Evolutionary conservation across 2,888 invertebrate species (phyloP), one percentile per base, ranked within the genome.

Genomic region (Caenorhabditis sulstoni): DNA sequence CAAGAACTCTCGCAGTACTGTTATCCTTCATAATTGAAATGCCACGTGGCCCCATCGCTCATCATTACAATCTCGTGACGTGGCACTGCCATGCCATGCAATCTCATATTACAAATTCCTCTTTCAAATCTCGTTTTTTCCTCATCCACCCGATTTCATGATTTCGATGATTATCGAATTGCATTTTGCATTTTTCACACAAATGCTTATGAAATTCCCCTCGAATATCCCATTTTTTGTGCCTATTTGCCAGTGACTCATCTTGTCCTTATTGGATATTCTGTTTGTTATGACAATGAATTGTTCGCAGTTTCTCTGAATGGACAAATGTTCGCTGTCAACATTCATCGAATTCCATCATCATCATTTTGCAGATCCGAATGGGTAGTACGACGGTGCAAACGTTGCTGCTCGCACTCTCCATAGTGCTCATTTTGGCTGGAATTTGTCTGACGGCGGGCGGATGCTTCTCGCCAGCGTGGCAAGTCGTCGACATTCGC

Each of bases 401-500:
- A 73, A 89, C 89, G 75, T 79, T 82, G 50, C 83, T 89, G 7
- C 81, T 89, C 16, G 86, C 84, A 14, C 61, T 89, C 16, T 89
- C 88, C n/a, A 87, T 89, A 8, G 67, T 88, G 16, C 70, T 89
- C 41, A 89, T 89, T 16, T 52, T 89, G 20, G 79, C 79, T 50
- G 89, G 89, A 45, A 74, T 89, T 22, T 85, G 81, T 39, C 75
- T 89, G 23, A 89, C 89, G 5, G 75, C 83, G 22, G 87, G 81
- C n/a, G 86, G 86, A 39, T 79, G 75, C 18, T 86, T 86, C 70
- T 86, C 86, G 8, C 88, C 88, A 12, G 87, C 87, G 8, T 89
- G 89, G 89, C 89, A 89, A 73, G 86, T 89, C 11, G 89, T 89
- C 35, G 89, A 88, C 78, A 89, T 89, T 67, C 76, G 89, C 20